These are phyloP conservation scores for Drosophila phalerata DNA, from an alignment of 2,888 invertebrate genomes.

Conservation along the genomic window DNA sequence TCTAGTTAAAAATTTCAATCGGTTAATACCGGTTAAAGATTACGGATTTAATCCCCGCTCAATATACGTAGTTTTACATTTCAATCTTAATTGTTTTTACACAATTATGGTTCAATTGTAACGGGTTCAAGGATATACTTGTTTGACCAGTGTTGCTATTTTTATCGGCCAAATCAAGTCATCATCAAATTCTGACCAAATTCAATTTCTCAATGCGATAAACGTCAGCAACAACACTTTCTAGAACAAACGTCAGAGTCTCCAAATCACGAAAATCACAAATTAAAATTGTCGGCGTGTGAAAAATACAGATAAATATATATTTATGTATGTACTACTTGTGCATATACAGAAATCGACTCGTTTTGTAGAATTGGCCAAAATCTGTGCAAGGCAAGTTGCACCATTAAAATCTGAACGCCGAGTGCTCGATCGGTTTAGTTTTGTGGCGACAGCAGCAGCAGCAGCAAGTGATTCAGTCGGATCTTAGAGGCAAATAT, in stretches of 20 bases:
- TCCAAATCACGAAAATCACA: slow-evolving; percentile 49
- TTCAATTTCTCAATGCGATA: slow-evolving; percentile 28
- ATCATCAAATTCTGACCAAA: slow-evolving; percentile 43
- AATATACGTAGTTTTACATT: no score
- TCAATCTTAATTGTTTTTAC: background rate
- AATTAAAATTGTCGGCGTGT: slow-evolving; percentile 48
- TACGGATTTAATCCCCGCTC: no score
- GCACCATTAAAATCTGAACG: slow-evolving; percentile 55
- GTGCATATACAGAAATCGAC: slow-evolving; percentile 21
- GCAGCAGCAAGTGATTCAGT: slow-evolving; percentile 20
- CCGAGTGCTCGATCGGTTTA: slow-evolving; percentile 36
- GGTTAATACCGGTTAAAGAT: no score
- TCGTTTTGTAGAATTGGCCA: slow-evolving; percentile 41
- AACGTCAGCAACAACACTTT: slow-evolving; percentile 53
- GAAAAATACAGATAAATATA: slow-evolving; percentile 36
- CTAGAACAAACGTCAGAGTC: slow-evolving; percentile 57
- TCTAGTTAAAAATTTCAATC: no score
- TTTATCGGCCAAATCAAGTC: slow-evolving; percentile 49
- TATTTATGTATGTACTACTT: background rate
- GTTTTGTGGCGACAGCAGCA: slow-evolving; percentile 35
- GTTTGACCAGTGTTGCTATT: slow-evolving; percentile 36
- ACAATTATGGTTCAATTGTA: slow-evolving; percentile 9
- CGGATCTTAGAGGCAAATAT: slow-evolving; percentile 56
- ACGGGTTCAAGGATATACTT: background rate
- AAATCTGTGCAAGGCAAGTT: slow-evolving; percentile 32